Evolutionary conservation across 2,113 vertebrate genomes (phyloP), one percentile per base, ranked within the genome.

Genomic region (Perognathus longimembris): DNA sequence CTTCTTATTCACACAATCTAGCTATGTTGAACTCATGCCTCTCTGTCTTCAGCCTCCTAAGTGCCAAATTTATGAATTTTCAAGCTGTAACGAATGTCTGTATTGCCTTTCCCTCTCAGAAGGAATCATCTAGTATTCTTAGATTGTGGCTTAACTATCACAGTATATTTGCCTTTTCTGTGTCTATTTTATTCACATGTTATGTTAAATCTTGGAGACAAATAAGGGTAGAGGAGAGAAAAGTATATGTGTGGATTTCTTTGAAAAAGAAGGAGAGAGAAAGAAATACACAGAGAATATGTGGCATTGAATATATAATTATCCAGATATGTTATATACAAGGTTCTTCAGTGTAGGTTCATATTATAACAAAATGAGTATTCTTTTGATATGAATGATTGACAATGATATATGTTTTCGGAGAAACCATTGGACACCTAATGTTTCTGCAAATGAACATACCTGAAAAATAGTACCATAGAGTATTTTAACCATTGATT

Each of bases 401-500:
- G 32, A 50, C 63, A 79, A 92, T 63, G 3, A 89, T 79, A 63
- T 77, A 3, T 21, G 3, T 76, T 76, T 32, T 8, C 21, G 90
- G 38, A 22, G 40, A 73, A 92, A 40, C 57, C 5, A 91, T 28
- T 38, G 64, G 6, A 18, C 3, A 6, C 6, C 14, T 73, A 92
- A 75, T n/a, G 22, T 71, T 32, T 57, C n/a, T 75, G 28, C 54
- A 88, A 92, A 45, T 88, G 40, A 54, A 26, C 5, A 91, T 1
- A 70, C 32, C 6, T 79, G 24, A 24, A 85, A n/a, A 69, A 85
- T 75, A 74, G 83, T 81, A 86, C 11, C 1, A 94, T 67, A 28
- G 22, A 70, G 74, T 85, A n/a, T 6, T 26, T 76, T 86, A 82
- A 93, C 22, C 66, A 36, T 91, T 15, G 59, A 45, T n/a, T 85